Conservation (phyloP, 2,888 invertebrate genomes). For the Stenodera caucasica region DNA sequence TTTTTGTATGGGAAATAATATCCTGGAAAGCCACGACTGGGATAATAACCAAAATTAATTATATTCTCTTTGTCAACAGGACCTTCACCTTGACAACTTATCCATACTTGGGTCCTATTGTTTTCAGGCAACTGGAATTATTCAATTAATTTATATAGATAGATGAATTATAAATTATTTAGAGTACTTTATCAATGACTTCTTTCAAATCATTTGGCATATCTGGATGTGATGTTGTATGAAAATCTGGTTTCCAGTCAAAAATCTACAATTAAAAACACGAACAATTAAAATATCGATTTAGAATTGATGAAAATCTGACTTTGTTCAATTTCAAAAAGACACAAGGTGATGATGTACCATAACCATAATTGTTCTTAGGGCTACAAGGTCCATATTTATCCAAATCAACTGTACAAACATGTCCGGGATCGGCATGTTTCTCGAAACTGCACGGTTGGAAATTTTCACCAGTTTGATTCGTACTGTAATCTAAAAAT, state of each 20-base stretch:
- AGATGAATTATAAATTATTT: too few species aligned
- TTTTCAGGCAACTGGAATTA: too few species aligned
- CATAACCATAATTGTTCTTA: constrained; percentile 86
- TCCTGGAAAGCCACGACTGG: constrained; percentile 78
- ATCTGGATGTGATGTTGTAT: too few species aligned
- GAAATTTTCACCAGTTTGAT: too few species aligned
- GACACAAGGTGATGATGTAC: constrained; percentile 90
- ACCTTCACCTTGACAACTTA: constrained; percentile 93
- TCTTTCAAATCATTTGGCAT: constrained; percentile 68
- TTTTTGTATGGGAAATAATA: constrained; percentile 89
- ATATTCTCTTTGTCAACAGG: constrained; percentile 90
- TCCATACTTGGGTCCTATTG: too few species aligned
- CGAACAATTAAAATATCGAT: too few species aligned
- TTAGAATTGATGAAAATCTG: too few species aligned
- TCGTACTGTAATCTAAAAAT: too few species aligned
- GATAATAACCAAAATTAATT: constrained; percentile 80
- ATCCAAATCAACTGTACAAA: constrained; percentile 85
- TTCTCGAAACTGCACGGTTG: too few species aligned
- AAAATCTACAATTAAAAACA: too few species aligned
- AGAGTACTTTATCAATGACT: too few species aligned
- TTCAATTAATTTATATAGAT: too few species aligned
- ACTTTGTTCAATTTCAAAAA: constrained; percentile 94
- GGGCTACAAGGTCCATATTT: constrained; percentile 79
- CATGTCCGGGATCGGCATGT: constrained; percentile 69
- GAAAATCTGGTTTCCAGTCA: constrained; percentile 85